phyloP scores from a whole-genome alignment of 2,888 invertebrate genomes.

The Hoplodrina blanda region DNA sequence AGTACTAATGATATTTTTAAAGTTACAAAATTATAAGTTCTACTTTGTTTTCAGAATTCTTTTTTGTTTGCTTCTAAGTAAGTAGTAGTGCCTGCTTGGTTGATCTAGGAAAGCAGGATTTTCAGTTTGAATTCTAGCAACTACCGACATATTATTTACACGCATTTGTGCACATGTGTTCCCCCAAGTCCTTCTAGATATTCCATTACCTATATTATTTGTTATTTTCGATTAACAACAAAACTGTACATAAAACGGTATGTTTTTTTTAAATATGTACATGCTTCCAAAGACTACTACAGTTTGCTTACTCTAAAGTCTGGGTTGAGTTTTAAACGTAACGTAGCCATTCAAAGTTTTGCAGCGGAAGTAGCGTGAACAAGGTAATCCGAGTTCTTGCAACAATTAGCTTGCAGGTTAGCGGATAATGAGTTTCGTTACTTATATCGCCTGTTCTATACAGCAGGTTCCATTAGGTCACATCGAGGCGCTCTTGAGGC shows the following conservation, averaged over 20 bases:
- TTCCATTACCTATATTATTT: no score
- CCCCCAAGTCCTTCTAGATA: no score
- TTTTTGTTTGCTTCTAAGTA: no score
- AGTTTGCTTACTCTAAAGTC: neutral
- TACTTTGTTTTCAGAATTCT: neutral
- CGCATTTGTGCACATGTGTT: no score
- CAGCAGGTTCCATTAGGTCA: neutral
- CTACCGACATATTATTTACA: no score
- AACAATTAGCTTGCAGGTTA: constrained; percentile 53
- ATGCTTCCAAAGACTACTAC: no score
- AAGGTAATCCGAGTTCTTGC: constrained; percentile 54
- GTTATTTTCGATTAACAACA: no score
- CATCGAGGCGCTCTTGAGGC: neutral
- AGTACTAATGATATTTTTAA: no score
- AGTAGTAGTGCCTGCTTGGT: no score
- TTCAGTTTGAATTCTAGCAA: no score
- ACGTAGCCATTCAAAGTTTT: constrained; percentile 54
- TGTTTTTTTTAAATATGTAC: constrained; percentile 5
- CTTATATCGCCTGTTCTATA: constrained; percentile 14
- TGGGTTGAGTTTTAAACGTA: constrained; percentile 5
- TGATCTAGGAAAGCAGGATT: neutral
- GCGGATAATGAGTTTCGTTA: constrained; percentile 54
- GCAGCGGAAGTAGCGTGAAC: constrained; percentile 60
- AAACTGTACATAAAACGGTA: neutral
- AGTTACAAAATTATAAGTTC: no score